Conservation (phyloP, 2,113 vertebrate genomes). For the Pituophis catenifer region DNA sequence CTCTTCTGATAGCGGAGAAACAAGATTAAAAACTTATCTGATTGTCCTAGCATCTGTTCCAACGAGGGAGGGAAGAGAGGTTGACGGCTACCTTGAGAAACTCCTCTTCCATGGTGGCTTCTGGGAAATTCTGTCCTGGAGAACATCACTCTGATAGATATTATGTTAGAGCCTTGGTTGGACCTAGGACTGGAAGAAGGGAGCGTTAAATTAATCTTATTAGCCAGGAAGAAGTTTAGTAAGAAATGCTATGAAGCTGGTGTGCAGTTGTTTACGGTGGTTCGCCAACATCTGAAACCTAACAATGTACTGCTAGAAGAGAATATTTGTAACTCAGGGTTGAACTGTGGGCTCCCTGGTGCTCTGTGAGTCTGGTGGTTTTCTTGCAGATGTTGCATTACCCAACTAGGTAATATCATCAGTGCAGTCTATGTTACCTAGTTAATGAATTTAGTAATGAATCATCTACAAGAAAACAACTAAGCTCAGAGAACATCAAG, state of each 20-base stretch:
- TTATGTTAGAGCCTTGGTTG: not conserved
- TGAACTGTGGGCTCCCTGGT: no score
- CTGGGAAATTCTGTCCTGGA: not conserved
- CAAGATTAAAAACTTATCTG: not conserved
- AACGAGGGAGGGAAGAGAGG: not conserved
- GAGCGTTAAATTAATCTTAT: not conserved
- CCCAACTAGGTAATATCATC: no score
- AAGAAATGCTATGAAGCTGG: not conserved
- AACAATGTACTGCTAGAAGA: not conserved
- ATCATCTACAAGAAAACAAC: no score
- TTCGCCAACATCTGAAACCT: not conserved
- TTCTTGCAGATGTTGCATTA: no score
- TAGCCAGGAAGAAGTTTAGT: not conserved
- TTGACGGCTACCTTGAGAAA: not conserved
- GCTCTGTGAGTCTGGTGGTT: no score
- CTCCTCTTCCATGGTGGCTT: not conserved
- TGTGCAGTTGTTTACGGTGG: not conserved
- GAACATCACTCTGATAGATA: not conserved
- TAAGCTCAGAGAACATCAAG: no score
- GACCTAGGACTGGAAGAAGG: not conserved
- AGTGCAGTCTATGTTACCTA: no score
- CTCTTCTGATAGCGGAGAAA: not conserved
- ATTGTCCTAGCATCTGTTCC: not conserved
- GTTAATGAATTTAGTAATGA: no score
- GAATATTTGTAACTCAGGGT: no score